Percentiles rank a stretch among this genome's conserved stretches.
Evolutionary conservation across 2,888 invertebrate genomes (phyloP).

Genomic region (Spicauda simplicius): DNA sequence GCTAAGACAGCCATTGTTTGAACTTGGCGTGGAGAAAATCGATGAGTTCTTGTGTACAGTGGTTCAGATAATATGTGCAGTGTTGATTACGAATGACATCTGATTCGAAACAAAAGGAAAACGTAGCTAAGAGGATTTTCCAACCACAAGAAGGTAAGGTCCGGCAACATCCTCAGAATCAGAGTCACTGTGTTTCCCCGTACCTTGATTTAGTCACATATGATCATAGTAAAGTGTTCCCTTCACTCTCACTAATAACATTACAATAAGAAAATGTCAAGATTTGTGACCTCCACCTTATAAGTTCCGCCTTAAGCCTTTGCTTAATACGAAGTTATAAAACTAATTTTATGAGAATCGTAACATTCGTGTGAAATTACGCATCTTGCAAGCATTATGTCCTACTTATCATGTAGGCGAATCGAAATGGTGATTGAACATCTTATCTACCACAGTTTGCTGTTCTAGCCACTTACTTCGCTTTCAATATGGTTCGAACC

Average conservation of each 20-base stretch:
- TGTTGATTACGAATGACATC: constrained; percentile 81
- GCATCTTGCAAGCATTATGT: constrained; percentile 46
- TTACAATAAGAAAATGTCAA: constrained; percentile 74
- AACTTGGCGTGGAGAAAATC: constrained; percentile 59
- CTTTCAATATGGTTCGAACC: background rate
- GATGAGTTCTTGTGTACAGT: constrained; percentile 64
- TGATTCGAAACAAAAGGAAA: constrained; percentile 74
- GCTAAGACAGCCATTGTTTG: constrained; percentile 51
- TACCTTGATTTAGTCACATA: constrained; percentile 28
- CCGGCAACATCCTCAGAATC: constrained; percentile 35
- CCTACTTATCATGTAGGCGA: constrained; percentile 63
- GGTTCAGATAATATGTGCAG: constrained; percentile 73
- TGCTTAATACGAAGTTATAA: constrained; percentile 41
- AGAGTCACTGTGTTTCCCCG: constrained; percentile 13
- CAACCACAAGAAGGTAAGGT: constrained; percentile 57
- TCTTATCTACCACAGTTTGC: constrained; percentile 19
- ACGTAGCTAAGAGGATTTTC: constrained; percentile 53
- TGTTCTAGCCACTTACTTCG: background rate
- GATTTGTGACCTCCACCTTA: constrained; percentile 74
- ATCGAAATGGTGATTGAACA: constrained; percentile 64
- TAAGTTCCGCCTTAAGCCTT: constrained; percentile 50
- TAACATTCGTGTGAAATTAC: constrained; percentile 4
- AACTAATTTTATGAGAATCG: constrained; percentile 9
- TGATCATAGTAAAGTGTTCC: constrained; percentile 49
- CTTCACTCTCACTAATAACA: constrained; percentile 59